Conservation (phyloP, 2,797 vertebrate genomes). For the Oophaga sylvatica region DNA sequence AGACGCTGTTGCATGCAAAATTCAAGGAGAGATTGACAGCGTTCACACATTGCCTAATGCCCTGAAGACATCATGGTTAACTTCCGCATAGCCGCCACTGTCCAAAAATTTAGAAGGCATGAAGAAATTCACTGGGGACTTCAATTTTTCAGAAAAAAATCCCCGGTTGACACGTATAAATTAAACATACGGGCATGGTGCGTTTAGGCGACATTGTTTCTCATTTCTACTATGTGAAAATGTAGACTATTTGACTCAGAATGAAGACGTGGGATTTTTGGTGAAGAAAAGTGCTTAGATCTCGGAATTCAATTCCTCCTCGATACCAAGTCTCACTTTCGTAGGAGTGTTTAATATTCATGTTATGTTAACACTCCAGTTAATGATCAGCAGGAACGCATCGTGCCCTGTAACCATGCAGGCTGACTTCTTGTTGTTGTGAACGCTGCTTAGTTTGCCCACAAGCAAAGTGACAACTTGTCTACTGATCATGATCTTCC, state of each 20-base stretch:
- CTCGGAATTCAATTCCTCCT: conserved; percentile 24
- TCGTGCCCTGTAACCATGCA: neutral
- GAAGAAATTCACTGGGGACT: neutral
- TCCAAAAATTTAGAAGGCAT: neutral
- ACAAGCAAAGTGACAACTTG: conserved; percentile 29
- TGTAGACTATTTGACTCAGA: neutral
- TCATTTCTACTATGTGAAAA: neutral
- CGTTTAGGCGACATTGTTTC: neutral
- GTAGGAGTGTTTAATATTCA: conserved; percentile 42
- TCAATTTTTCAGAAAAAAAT: neutral
- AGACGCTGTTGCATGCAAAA: conserved; percentile 20
- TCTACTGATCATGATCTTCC: neutral
- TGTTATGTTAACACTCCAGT: conserved; percentile 39
- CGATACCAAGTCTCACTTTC: conserved; percentile 32
- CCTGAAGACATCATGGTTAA: conserved; percentile 42
- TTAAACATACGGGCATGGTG: neutral
- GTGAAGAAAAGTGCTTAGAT: conserved; percentile 14
- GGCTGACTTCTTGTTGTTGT: conserved; percentile 16
- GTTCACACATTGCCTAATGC: conserved; percentile 53
- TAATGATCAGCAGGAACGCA: conserved; percentile 44
- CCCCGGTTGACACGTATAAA: neutral
- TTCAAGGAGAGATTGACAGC: conserved; percentile 14
- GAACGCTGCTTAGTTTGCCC: conserved; percentile 27
- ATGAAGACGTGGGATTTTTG: neutral
- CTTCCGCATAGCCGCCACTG: conserved; percentile 33